These are phyloP conservation scores for Drosophila gunungcola DNA, from an alignment of 1,140 invertebrate species.

Conservation along the genomic window DNA sequence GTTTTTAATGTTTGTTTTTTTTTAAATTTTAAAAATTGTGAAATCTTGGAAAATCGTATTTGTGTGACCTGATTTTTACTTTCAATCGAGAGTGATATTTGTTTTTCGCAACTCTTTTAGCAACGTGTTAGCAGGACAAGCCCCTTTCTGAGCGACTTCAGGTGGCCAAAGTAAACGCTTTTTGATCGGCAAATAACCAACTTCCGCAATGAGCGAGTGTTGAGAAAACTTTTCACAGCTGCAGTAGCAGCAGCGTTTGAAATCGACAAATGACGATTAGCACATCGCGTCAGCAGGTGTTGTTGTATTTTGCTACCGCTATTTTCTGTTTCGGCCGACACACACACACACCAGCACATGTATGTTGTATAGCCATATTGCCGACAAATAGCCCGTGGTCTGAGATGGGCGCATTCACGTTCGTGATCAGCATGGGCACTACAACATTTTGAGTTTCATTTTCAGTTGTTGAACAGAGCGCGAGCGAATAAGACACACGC, in stretches of 20 bases:
- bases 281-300: slow-evolving; percentile 44
- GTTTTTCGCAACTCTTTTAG: neutral
- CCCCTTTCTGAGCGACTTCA: neutral
- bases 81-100: neutral
- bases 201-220: slow-evolving; percentile 32
- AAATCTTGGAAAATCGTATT: neutral
- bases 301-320: slow-evolving; percentile 35
- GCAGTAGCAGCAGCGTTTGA: slow-evolving; percentile 4
- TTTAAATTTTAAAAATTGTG: neutral
- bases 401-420: slow-evolving; percentile 55
- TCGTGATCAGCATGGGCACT: slow-evolving; percentile 71
- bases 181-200: slow-evolving; percentile 43
- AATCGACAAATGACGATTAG: slow-evolving; percentile 54
- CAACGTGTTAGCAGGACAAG: slow-evolving; percentile 3
- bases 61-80: neutral
- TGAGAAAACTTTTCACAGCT: slow-evolving; percentile 40
- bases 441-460: slow-evolving; percentile 57
- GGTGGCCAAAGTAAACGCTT: slow-evolving; percentile 28
- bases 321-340: slow-evolving; percentile 63
- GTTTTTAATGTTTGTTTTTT: neutral
- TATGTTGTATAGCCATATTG: slow-evolving; percentile 16
- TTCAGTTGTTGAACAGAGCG: slow-evolving; percentile 63
- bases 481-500: slow-evolving; percentile 67
- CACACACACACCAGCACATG: slow-evolving; percentile 13
- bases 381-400: slow-evolving; percentile 16